Percentiles rank a stretch among this genome's conserved stretches.
These are phyloP conservation scores for Mongoloraphidia duomilia DNA, from an alignment of 2,888 invertebrate genomes.

Conservation along the genomic window DNA sequence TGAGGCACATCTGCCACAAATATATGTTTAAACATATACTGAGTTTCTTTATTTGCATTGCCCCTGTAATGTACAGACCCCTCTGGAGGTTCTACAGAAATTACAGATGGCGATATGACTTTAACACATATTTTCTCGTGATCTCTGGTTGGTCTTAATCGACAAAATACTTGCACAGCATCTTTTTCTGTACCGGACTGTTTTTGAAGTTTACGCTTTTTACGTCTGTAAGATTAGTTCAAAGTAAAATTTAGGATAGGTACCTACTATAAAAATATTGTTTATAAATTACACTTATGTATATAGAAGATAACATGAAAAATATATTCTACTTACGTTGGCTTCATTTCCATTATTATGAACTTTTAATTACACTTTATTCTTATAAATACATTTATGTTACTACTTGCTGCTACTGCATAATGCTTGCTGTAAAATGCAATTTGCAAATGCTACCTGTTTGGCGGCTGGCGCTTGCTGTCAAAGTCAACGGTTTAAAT, in stretches of 20 bases:
- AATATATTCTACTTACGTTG: background rate
- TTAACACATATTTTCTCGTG: slow-evolving; percentile 52
- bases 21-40: slow-evolving; percentile 69
- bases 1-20: slow-evolving; percentile 71
- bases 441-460: too few relatives aligned
- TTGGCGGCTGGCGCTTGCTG: too few relatives aligned
- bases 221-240: background rate
- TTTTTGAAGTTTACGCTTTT: background rate
- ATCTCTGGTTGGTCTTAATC: slow-evolving; percentile 63
- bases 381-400: too few relatives aligned
- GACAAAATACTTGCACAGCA: slow-evolving; percentile 79
- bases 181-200: slow-evolving; percentile 34
- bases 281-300: background rate
- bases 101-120: slow-evolving; percentile 50
- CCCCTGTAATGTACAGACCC: slow-evolving; percentile 44
- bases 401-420: too few relatives aligned
- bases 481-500: too few relatives aligned
- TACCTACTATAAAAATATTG: background rate
- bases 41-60: slow-evolving; percentile 49
- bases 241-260: background rate
- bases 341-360: background rate
- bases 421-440: too few relatives aligned
- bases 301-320: too few relatives aligned
- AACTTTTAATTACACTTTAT: too few relatives aligned
- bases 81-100: slow-evolving; percentile 50